phyloP scores from a whole-genome alignment of 2,888 invertebrate genomes.

The Ceratothoa steindachneri region DNA sequence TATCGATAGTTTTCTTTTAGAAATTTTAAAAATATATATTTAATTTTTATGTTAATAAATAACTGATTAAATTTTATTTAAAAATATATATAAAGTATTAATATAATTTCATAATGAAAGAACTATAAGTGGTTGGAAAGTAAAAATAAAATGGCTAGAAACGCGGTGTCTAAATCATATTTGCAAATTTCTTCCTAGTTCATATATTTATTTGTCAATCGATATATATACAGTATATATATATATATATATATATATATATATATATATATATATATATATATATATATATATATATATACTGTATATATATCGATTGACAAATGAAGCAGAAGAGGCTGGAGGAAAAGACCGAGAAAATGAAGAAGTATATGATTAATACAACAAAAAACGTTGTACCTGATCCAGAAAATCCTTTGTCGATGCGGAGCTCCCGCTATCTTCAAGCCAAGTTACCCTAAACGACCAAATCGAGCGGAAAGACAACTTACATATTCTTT shows the following conservation, averaged over 20 bases:
- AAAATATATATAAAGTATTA: no score
- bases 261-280: constrained; percentile 12
- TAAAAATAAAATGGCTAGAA: no score
- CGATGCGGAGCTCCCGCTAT: not conserved
- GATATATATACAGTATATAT: not conserved
- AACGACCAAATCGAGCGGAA: not conserved
- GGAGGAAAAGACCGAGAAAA: not conserved
- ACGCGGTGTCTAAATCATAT: no score
- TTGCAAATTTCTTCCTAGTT: no score
- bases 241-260: constrained; percentile 8
- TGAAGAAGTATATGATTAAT: not conserved
- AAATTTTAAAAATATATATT: no score
- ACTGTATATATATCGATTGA: not conserved
- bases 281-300: constrained; percentile 9
- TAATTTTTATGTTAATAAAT: no score
- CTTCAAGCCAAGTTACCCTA: not conserved
- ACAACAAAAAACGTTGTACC: not conserved
- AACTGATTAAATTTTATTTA: no score
- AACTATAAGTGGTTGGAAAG: no score
- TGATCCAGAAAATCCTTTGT: not conserved
- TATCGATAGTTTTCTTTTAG: no score
- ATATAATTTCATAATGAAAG: no score
- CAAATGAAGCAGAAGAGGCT: not conserved
- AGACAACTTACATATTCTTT: not conserved
- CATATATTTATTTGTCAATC: no score